Conservation (phyloP, 2,888 invertebrate genomes). For the Heliothis peltigera region DNA sequence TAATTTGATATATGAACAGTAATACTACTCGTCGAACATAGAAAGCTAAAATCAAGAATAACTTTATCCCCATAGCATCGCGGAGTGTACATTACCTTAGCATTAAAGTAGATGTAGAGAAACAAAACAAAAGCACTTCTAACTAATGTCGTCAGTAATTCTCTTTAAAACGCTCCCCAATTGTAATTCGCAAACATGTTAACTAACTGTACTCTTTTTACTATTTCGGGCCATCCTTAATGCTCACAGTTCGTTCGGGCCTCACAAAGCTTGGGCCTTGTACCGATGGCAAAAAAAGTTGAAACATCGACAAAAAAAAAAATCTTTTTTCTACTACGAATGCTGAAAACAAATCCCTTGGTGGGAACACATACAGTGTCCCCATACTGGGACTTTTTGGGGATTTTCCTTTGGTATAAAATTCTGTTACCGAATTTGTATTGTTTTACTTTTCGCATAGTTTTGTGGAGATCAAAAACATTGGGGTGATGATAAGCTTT, state of each 20-base stretch:
- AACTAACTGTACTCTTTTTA: conserved; percentile 38
- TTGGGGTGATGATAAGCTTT: conserved; percentile 24
- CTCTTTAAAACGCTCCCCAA: conserved; percentile 28
- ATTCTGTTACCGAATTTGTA: conserved; percentile 52
- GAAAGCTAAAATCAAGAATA: not conserved
- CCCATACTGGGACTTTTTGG: conserved; percentile 58
- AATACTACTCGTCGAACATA: too few relatives aligned
- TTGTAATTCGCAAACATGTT: conserved; percentile 42
- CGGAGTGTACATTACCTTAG: not conserved
- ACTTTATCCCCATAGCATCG: conserved; percentile 7
- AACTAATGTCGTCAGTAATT: conserved; percentile 42
- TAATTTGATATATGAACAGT: too few relatives aligned
- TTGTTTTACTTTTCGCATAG: conserved; percentile 54
- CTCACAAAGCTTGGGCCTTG: conserved; percentile 68
- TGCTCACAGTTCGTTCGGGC: conserved; percentile 66
- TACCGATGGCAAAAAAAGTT: conserved; percentile 65
- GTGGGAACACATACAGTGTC: conserved; percentile 48
- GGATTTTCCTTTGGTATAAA: conserved; percentile 62
- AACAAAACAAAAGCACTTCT: conserved; percentile 30
- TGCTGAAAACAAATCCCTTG: conserved; percentile 59
- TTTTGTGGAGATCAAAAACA: conserved; percentile 43
- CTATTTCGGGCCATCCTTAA: conserved; percentile 65
- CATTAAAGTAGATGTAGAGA: conserved; percentile 7
- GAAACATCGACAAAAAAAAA: conserved; percentile 61
- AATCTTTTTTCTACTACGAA: conserved; percentile 53